Conservation (phyloP, 2,888 invertebrate species). For the Nyleta sp. region DNA sequence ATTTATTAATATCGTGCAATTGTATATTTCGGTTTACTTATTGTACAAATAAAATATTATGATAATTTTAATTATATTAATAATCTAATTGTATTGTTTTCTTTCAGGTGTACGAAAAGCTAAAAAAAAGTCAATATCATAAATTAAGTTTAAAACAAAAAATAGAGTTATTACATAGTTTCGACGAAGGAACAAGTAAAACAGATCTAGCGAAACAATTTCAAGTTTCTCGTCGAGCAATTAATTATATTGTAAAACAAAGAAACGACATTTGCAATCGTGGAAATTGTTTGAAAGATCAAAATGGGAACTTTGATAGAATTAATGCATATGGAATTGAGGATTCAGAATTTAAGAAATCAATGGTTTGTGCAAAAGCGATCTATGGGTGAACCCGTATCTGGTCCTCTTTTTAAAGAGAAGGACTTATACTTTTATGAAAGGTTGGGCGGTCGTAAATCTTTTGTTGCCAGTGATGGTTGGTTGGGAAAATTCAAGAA, state of each 20-base stretch:
- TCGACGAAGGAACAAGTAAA: conserved; percentile 17
- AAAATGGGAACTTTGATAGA: too few species aligned
- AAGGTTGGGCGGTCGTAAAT: background rate
- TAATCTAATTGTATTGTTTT: too few species aligned
- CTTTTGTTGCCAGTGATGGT: conserved; percentile 2
- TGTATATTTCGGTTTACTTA: too few species aligned
- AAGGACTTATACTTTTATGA: background rate
- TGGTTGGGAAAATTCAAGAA: background rate
- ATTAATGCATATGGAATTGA: too few species aligned
- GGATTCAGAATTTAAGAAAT: background rate
- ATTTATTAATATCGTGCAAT: too few species aligned
- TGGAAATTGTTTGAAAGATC: too few species aligned
- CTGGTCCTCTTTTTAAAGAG: conserved; percentile 2
- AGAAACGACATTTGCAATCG: background rate
- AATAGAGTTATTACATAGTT: too few species aligned
- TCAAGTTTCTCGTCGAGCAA: conserved; percentile 10
- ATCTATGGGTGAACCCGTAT: background rate
- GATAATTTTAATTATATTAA: too few species aligned
- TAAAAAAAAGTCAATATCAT: too few species aligned
- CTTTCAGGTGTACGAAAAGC: too few species aligned
- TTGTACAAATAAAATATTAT: too few species aligned
- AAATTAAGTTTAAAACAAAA: too few species aligned
- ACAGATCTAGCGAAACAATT: conserved; percentile 14
- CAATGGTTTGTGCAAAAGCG: conserved; percentile 5
- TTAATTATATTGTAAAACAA: conserved; percentile 7